Base-by-base conservation (phyloP, 1,140 invertebrate species). In the Rhagoletis pomonella region DNA sequence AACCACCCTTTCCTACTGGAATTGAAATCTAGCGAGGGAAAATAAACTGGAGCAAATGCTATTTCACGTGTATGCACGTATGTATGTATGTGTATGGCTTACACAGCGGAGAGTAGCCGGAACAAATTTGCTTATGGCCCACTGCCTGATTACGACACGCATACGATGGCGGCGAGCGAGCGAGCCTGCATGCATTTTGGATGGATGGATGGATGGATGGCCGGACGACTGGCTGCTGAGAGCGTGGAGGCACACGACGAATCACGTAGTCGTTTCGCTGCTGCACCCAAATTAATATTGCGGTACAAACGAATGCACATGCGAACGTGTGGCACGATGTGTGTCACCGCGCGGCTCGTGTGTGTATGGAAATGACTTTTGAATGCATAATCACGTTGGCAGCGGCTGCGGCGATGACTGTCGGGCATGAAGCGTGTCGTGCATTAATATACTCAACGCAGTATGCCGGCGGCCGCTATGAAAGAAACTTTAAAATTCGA, bases 111-210 rank as follows among this genome's bases (percentile, higher is more conserved):
- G 73, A 10, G 47, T n/a, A 81, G 47, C 5, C 47, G 73, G 10
- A 81, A 81, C 69, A 81, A 81, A 81, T 81, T 81, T 58, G 47
- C 73, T 81, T 81, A 81, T 81, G 44, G 73, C 73, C 47, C 73
- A 81, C 73, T 81, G 73, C 47, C 47, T 81, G 73, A 81, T 81
- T 81, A 50, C 73, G 73, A 29, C 73, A 81, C 47, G 73, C 50
- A 50, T n/a, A 81, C 50, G 73, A 2, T 47, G 47, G 42, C 44
- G 60, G 14, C 10, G 19, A 81, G 47, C 9, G 73, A 81, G 47
- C 73, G 1, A 81, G 47, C 73, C 0, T 81, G 73, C 73, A 81
- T 55, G 47, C 47, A 81, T 10, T 81, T 29, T 50, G 47, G n/a
- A 47, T 9, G 7, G 47, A 29, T 29, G 29, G 29, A 29, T 29